These are phyloP conservation scores for Diglossa cyanea DNA, from an alignment of 2,797 vertebrate species.

Conservation along the genomic window DNA sequence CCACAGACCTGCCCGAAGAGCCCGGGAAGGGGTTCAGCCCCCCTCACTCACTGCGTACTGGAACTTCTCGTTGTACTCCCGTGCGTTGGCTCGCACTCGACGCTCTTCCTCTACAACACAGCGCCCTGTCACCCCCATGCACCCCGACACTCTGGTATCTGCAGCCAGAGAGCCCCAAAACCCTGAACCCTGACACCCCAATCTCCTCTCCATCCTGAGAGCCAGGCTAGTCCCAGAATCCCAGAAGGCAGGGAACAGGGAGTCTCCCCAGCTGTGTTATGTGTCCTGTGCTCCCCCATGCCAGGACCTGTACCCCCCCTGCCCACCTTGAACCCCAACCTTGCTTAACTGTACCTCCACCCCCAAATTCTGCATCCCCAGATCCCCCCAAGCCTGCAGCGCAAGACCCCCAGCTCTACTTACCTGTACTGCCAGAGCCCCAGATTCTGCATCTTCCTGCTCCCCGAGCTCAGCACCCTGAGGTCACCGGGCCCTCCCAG, in stretches of 20 bases:
- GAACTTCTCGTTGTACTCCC: constrained; percentile 94
- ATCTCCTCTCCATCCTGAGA: constrained; percentile 58
- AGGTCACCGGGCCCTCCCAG: not conserved
- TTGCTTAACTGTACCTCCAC: not conserved
- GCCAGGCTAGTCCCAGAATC: not conserved
- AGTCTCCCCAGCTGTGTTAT: not conserved
- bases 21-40: rapidly evolving
- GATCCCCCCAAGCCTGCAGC: not conserved
- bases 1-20: not conserved
- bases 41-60: constrained; percentile 87
- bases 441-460: not conserved
- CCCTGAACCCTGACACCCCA: not conserved
- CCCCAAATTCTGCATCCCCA: not conserved
- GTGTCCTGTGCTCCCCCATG: not conserved
- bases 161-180: not conserved
- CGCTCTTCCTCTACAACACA: constrained; percentile 89
- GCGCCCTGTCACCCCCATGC: rapidly evolving
- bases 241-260: not conserved
- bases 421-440: not conserved
- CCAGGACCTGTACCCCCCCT: not conserved
- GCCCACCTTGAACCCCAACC: not conserved
- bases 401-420: not conserved
- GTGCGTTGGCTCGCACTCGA: constrained; percentile 87
- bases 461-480: not conserved
- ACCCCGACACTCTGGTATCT: rapidly evolving